These are phyloP conservation scores for Hirtodrosophila cameraria DNA, from an alignment of 2,888 invertebrate genomes.

Conservation along the genomic window DNA sequence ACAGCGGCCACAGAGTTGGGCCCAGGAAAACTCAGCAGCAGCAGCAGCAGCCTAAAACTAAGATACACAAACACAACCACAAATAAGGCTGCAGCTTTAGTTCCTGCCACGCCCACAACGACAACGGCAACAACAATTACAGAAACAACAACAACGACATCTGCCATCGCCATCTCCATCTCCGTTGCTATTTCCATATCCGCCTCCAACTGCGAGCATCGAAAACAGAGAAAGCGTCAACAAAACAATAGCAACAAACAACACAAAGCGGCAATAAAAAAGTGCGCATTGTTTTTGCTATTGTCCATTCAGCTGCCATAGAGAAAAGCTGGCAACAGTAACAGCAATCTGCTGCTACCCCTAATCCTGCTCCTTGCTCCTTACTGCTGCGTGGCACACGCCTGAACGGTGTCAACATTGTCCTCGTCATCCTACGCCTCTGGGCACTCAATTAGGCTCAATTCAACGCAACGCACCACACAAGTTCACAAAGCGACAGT, in stretches of 20 bases:
- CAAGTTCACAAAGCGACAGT: conserved; percentile 52
- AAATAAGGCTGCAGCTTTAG: conserved; percentile 11
- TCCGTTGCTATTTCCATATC: no score
- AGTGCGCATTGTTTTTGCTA: conserved; percentile 65
- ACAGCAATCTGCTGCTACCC: neutral
- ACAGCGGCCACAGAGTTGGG: conserved; percentile 32
- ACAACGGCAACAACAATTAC: no score
- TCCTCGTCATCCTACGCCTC: conserved; percentile 51
- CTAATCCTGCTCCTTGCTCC: neutral
- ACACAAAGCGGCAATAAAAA: conserved; percentile 60
- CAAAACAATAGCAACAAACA: conserved; percentile 14
- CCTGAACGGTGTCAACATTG: conserved; percentile 38
- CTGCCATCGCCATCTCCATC: no score
- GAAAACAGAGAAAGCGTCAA: conserved; percentile 6
- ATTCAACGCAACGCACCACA: conserved; percentile 52
- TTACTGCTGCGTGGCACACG: neutral
- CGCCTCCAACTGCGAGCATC: conserved; percentile 1
- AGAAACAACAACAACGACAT: no score
- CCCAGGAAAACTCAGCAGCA: conserved; percentile 6
- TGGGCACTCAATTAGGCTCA: conserved; percentile 74
- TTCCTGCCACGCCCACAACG: conserved; percentile 9
- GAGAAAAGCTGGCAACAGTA: neutral
- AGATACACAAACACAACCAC: no score
- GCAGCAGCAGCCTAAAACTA: neutral
- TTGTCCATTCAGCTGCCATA: conserved; percentile 46